Conservation (phyloP, 2,113 vertebrate species). For the Sinocyclocheilus maitianheensis region DNA sequence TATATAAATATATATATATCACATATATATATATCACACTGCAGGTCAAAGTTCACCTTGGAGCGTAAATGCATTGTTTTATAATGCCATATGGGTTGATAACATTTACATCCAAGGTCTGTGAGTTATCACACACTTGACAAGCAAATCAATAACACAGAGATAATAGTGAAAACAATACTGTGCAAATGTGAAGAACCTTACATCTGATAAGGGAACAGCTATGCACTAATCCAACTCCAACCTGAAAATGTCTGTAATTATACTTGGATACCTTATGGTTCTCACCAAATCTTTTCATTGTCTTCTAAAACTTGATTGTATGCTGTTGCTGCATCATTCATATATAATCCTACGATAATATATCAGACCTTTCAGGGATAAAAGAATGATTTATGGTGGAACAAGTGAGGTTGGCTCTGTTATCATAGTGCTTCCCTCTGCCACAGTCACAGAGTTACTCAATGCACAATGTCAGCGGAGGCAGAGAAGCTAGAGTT, state of each 20-base stretch:
- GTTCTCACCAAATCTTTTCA: neutral
- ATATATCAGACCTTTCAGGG: slow-evolving; percentile 4
- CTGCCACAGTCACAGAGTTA: slow-evolving; percentile 5
- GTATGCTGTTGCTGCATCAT: neutral
- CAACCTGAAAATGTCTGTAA: neutral
- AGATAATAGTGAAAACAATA: neutral
- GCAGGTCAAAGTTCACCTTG: slow-evolving; percentile 43
- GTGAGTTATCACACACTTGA: neutral
- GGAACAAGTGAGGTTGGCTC: neutral
- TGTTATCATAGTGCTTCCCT: slow-evolving; percentile 5
- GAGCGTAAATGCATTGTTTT: neutral
- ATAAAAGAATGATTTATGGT: slow-evolving; percentile 21
- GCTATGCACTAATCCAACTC: neutral
- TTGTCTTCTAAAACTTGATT: neutral
- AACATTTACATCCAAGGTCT: slow-evolving; percentile 20
- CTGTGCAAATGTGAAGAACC: neutral
- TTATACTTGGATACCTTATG: neutral
- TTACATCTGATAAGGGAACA: slow-evolving; percentile 13
- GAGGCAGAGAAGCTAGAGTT: slow-evolving; percentile 68
- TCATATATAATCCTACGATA: neutral
- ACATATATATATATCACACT: neutral
- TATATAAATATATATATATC: no score
- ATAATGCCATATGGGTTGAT: slow-evolving; percentile 21
- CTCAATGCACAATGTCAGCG: slow-evolving; percentile 49
- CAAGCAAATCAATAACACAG: neutral